Percentiles rank a stretch among this genome's conserved stretches.
Evolutionary conservation across 2,888 invertebrate genomes (phyloP).

Genomic region (Druceiella hillmani): DNA sequence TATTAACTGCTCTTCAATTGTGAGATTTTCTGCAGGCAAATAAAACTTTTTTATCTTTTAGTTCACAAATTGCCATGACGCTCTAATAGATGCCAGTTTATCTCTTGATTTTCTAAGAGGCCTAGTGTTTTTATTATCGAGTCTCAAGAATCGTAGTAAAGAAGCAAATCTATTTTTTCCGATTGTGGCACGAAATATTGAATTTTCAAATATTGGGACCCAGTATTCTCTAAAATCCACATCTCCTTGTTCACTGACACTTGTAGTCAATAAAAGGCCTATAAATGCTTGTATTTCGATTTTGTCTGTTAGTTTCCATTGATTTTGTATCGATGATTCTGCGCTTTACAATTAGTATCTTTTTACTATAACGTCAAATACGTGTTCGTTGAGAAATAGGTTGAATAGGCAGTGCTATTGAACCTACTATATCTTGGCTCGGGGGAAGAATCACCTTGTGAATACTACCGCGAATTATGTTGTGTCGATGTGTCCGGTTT

Average conservation of each 20-base stretch:
- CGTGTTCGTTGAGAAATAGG: slow-evolving; percentile 1
- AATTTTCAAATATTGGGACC: slow-evolving; percentile 5
- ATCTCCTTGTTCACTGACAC: slow-evolving; percentile 2
- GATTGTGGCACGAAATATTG: slow-evolving; percentile 7
- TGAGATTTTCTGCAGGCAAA: slow-evolving; percentile 6
- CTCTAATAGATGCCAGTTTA: slow-evolving; percentile 7
- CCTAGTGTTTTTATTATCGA: slow-evolving; percentile 7
- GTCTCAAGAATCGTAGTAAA: slow-evolving; percentile 5
- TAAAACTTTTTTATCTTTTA: slow-evolving; percentile 1
- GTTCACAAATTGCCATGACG: slow-evolving; percentile 4
- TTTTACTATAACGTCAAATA: slow-evolving; percentile 2
- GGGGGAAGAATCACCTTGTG: slow-evolving; percentile 3
- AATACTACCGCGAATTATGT: slow-evolving; percentile 6
- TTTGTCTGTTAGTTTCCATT: too few species aligned
- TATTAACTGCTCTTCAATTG: too few species aligned
- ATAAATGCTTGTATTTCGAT: slow-evolving; percentile 6
- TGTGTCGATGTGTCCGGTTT: too few species aligned
- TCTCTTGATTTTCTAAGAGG: slow-evolving; percentile 3
- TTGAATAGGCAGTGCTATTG: slow-evolving; percentile 1
- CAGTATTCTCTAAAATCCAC: slow-evolving; percentile 6
- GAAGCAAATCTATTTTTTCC: slow-evolving; percentile 8
- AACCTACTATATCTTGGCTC: slow-evolving; percentile 2
- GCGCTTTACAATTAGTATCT: slow-evolving; percentile 2
- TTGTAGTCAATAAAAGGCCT: slow-evolving; percentile 6
- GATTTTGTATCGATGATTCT: too few species aligned